phyloP scores from a whole-genome alignment of 2,797 vertebrate genomes.

The Urophycis tenuis region DNA sequence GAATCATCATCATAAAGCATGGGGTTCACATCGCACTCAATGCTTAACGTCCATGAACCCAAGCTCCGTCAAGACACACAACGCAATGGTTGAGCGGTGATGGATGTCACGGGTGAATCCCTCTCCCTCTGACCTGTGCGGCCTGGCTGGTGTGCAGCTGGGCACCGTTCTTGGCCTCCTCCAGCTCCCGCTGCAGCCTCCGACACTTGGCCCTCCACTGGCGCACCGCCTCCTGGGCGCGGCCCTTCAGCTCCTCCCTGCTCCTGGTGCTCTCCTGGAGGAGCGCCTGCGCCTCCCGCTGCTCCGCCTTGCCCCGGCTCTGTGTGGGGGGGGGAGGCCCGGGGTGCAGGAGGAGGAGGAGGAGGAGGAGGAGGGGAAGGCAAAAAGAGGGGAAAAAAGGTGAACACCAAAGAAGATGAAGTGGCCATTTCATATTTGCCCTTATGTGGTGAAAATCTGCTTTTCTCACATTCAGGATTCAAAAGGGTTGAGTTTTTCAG shows the following conservation, averaged over 20 bases:
- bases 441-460: background rate
- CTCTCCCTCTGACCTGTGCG: conserved; percentile 56
- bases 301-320: conserved; percentile 71
- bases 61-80: background rate
- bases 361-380: background rate
- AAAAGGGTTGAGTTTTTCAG: background rate
- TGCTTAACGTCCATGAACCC: background rate
- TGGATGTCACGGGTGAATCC: background rate
- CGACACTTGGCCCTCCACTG: conserved; percentile 87
- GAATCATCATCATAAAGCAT: background rate
- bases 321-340: conserved; percentile 56
- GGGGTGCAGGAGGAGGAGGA: background rate
- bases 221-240: conserved; percentile 82
- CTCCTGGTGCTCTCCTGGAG: conserved; percentile 74
- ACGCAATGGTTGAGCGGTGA: background rate
- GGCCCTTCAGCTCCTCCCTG: conserved; percentile 81
- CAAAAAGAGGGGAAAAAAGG: background rate
- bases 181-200: conserved; percentile 75
- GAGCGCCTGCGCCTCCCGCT: conserved; percentile 70
- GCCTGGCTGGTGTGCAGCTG: conserved; percentile 66
- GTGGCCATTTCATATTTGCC: background rate
- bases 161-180: conserved; percentile 69
- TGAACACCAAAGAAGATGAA: background rate
- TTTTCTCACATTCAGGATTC: background rate
- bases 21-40: background rate